These are phyloP conservation scores for Cydia splendana DNA, from an alignment of 1,140 invertebrate species.

Conservation along the genomic window DNA sequence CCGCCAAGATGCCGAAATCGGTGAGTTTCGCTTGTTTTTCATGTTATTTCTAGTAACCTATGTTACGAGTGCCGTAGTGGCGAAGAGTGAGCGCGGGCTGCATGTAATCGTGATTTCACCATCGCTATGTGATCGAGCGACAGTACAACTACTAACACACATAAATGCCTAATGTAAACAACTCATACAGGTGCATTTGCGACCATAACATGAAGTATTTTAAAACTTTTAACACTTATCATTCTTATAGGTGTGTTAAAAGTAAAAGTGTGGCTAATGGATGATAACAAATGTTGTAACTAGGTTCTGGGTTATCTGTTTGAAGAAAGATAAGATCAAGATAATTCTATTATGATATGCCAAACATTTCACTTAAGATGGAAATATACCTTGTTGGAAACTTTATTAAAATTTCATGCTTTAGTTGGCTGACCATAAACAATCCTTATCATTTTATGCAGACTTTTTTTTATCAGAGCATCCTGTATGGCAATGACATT, in stretches of 20 bases:
- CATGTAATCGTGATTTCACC: slow-evolving; percentile 67
- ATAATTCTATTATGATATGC: slow-evolving; percentile 36
- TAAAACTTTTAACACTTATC: slow-evolving; percentile 14
- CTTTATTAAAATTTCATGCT: not conserved
- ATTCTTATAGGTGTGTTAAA: slow-evolving; percentile 43
- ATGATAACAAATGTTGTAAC: slow-evolving; percentile 48
- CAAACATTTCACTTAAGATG: slow-evolving; percentile 25
- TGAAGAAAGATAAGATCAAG: slow-evolving; percentile 43
- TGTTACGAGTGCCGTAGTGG: slow-evolving; percentile 37
- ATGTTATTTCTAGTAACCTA: slow-evolving; percentile 39
- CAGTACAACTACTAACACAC: slow-evolving; percentile 54
- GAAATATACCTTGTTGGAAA: slow-evolving; percentile 2
- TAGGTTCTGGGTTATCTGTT: slow-evolving; percentile 43
- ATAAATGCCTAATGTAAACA: slow-evolving; percentile 39
- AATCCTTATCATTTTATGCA: not conserved
- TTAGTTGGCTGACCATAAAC: not conserved
- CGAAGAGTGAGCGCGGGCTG: slow-evolving; percentile 34
- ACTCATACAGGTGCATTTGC: slow-evolving; percentile 12
- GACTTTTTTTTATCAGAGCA: slow-evolving; percentile 21
- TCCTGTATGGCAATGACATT: slow-evolving; percentile 21
- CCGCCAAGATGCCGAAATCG: slow-evolving; percentile 77
- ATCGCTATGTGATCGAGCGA: slow-evolving; percentile 63
- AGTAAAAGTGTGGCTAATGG: slow-evolving; percentile 47
- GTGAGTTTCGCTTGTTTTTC: slow-evolving; percentile 54
- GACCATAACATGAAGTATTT: slow-evolving; percentile 9